Percentiles rank a stretch among this genome's conserved stretches.
phyloP scores from a whole-genome alignment of 1,140 invertebrate species.

The Drosophila kepulauana region DNA sequence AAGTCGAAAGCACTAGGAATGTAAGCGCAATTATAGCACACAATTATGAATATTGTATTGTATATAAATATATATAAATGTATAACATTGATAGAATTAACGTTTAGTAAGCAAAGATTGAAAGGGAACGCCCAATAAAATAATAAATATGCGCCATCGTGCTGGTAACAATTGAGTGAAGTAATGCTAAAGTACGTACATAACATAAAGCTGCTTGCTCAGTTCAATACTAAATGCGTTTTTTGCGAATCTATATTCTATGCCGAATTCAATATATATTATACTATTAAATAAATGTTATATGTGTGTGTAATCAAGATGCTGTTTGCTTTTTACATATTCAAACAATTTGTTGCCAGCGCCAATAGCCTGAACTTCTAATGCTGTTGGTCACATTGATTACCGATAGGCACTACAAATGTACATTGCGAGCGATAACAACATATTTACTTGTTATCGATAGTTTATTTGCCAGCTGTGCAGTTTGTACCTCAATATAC shows the following conservation, averaged over 20 bases:
- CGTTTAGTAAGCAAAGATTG: conserved; percentile 25
- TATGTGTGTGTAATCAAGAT: conserved; percentile 65
- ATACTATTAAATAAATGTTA: conserved; percentile 75
- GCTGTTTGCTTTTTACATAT: not conserved
- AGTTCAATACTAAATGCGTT: conserved; percentile 50
- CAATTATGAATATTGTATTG: conserved; percentile 65
- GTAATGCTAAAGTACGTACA: conserved; percentile 33
- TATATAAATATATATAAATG: conserved; percentile 81
- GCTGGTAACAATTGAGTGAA: conserved; percentile 24
- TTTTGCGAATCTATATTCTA: conserved; percentile 74
- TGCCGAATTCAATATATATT: conserved; percentile 77
- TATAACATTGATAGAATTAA: conserved; percentile 74
- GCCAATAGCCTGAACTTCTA: not conserved
- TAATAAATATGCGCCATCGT: conserved; percentile 9
- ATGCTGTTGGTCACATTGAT: conserved; percentile 25
- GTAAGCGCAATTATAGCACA: conserved; percentile 53
- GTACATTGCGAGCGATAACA: conserved; percentile 33
- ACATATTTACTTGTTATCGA: conserved; percentile 42
- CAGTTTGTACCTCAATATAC: conserved; percentile 56
- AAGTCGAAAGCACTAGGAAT: conserved; percentile 45
- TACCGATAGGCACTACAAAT: conserved; percentile 13
- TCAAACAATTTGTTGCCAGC: not conserved
- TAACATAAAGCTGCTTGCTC: conserved; percentile 40
- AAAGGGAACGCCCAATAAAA: conserved; percentile 21
- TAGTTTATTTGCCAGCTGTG: conserved; percentile 73